These are phyloP conservation scores for Cynopterus brachyotis DNA, from an alignment of 2,113 vertebrate genomes.

Conservation along the genomic window DNA sequence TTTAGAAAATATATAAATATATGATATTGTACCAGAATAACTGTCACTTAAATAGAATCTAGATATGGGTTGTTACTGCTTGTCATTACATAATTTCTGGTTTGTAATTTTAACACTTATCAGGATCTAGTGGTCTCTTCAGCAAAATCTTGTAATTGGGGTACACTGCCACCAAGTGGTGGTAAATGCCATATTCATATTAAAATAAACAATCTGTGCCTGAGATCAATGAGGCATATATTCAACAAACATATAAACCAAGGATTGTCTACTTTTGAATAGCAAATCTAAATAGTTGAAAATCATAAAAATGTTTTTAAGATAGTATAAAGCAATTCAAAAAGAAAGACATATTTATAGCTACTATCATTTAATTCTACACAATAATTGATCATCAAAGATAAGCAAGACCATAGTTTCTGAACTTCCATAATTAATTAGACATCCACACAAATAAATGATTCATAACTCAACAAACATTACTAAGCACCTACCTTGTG, in stretches of 20 bases:
- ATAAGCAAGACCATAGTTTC: not conserved
- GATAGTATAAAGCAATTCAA: not conserved
- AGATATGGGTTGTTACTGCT: not conserved
- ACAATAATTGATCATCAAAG: not conserved
- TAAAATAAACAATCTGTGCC: not conserved
- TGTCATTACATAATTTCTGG: not conserved
- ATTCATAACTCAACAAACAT: not conserved
- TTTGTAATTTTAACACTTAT: conserved; percentile 44
- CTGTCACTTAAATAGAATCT: conserved; percentile 38
- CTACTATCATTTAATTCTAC: not conserved
- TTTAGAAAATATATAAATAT: not conserved
- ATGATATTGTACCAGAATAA: not conserved
- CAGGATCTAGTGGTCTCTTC: not conserved
- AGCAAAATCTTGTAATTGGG: not conserved
- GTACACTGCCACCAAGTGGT: conserved; percentile 74
- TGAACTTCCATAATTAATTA: not conserved
- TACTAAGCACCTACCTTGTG: not conserved
- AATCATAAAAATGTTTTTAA: not conserved
- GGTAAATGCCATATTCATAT: not conserved
- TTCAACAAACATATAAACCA: not conserved
- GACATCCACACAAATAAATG: not conserved
- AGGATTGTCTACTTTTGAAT: not conserved
- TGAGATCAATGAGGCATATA: not conserved
- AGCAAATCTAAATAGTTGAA: not conserved
- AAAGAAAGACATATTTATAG: not conserved